Percentiles rank a stretch among this genome's conserved stretches.
These are phyloP conservation scores for Columba janthina DNA, from an alignment of 2,113 vertebrate genomes.

Conservation along the genomic window DNA sequence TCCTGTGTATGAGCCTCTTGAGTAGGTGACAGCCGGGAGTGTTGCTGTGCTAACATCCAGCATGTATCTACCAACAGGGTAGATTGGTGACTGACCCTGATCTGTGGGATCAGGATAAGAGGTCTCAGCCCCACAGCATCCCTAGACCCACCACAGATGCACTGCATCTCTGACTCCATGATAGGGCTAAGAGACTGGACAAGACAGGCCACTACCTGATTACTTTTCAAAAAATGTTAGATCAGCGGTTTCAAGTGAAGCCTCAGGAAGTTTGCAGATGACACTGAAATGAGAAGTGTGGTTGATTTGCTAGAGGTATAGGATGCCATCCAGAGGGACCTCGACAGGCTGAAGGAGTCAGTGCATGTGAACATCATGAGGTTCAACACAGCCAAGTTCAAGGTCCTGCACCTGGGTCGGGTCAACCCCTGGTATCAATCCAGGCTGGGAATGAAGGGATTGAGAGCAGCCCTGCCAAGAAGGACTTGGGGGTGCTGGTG, in stretches of 20 bases:
- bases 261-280: neutral
- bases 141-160: rapidly evolving
- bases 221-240: neutral
- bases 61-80: neutral
- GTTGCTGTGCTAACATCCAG: neutral
- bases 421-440: neutral
- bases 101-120: neutral
- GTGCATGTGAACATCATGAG: neutral
- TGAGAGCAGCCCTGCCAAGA: too few species aligned
- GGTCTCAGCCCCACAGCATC: neutral
- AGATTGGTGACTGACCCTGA: too few species aligned
- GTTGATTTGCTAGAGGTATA: neutral
- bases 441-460: neutral
- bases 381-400: neutral
- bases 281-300: neutral
- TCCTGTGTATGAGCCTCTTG: neutral
- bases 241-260: neutral
- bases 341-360: neutral
- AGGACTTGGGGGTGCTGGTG: too few species aligned
- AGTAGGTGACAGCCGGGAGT: rapidly evolving
- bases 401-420: neutral
- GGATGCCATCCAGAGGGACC: neutral
- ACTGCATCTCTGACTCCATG: rapidly evolving
- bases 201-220: neutral
- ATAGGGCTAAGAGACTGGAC: neutral